Percentiles rank a stretch among this genome's conserved stretches.
These are phyloP conservation scores for Bombus huntii DNA, from an alignment of 1,140 invertebrate genomes.

Conservation along the genomic window DNA sequence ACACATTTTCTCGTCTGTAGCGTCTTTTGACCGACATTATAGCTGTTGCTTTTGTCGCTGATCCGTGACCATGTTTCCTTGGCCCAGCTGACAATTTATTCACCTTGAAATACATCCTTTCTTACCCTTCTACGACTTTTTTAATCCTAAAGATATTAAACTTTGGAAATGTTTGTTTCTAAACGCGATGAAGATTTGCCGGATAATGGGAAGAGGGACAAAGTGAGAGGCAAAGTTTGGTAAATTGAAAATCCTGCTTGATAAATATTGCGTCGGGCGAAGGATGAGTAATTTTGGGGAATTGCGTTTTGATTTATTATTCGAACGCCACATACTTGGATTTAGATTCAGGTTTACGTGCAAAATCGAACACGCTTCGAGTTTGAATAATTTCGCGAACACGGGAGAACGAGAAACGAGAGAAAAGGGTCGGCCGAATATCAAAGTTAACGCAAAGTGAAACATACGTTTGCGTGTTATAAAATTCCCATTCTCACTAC, in stretches of 20 bases:
- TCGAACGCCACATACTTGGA: too few relatives aligned
- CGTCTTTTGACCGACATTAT: background rate
- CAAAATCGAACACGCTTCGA: background rate
- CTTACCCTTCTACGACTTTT: background rate
- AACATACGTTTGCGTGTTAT: background rate
- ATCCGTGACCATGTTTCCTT: background rate
- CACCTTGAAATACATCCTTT: background rate
- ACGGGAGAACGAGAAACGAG: background rate
- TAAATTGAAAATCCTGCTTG: too few relatives aligned
- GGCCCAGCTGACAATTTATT: background rate
- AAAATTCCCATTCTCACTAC: background rate
- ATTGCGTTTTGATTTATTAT: too few relatives aligned
- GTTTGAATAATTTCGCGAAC: background rate
- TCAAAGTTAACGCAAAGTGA: too few relatives aligned
- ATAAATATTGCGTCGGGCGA: too few relatives aligned
- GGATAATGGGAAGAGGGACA: too few relatives aligned
- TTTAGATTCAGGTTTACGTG: background rate
- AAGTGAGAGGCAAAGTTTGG: too few relatives aligned
- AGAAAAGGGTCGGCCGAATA: background rate
- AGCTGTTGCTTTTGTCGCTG: background rate
- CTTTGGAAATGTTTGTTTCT: too few relatives aligned
- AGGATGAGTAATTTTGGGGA: too few relatives aligned
- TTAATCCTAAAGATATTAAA: accelerated
- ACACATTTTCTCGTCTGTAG: slow-evolving; percentile 10
- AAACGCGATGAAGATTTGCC: too few relatives aligned